Base-by-base conservation (phyloP, 2,113 vertebrate species). In the Sinosuthora webbiana region DNA sequence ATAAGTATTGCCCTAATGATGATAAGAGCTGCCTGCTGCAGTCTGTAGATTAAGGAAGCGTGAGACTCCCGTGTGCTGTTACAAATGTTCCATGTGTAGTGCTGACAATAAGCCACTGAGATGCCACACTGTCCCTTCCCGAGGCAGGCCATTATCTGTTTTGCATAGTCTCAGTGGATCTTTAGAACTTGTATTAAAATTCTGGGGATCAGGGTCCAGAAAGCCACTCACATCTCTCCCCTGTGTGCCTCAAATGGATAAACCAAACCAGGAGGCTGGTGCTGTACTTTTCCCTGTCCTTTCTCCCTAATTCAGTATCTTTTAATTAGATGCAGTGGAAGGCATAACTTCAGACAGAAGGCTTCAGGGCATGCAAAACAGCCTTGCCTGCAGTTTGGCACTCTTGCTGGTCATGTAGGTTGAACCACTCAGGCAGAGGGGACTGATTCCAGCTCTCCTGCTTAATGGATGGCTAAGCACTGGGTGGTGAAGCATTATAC, bases 361-460 rank as follows among this genome's bases (percentile, higher is more conserved):
- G 73, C 87, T 94, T 55, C 45, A 60, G 74, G 87, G 49, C 84
- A 75, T 68, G 87, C 65, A 71, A 31, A 94, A 14, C 62, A 82
- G 62, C 56, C 39, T 41, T 1, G 7, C 42, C 64, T 70, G 14
- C 27, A 39, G 37, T 39, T 65, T 47, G 64, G 64, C 50, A 19
- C 79, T 77, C 50, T 42, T 47, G 79, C 47, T 57, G 42, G 23
- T 62, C 67, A 5, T 45, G 27, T 30, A 67, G 75, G 31, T 92
- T 12, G 71, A 90, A 44, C 37, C 50, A 69, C 63, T 88, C 21
- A 2, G 49, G 71, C 63, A 62, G 59, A 80, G 63, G 35, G 75
- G 63, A 25, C 70, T 77, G 68, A 65, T 63, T 93, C 35, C 50
- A 44, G 55, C 71, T 92, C 70, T 94, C 25, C 63, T 90, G 59